phyloP scores from a whole-genome alignment of 2,797 vertebrate species.

The Crocidura indochinensis region DNA sequence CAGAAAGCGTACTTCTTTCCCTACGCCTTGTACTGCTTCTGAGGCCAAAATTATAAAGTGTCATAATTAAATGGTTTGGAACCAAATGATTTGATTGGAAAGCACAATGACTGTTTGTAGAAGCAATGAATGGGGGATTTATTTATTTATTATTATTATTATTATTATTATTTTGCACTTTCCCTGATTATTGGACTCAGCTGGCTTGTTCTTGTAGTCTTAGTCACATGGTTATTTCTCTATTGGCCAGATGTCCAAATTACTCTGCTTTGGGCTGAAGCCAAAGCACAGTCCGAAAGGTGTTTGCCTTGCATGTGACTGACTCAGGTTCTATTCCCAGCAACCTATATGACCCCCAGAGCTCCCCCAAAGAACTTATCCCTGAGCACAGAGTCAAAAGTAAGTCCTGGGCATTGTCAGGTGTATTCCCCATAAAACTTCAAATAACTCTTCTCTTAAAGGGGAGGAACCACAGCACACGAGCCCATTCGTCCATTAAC shows the following conservation, averaged over 20 bases:
- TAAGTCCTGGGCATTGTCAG: no score
- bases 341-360: no score
- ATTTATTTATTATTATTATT: no score
- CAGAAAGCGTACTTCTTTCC: slow-evolving; percentile 20
- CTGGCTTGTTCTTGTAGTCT: neutral
- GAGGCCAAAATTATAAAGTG: slow-evolving; percentile 70
- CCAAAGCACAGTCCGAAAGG: no score
- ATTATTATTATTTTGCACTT: neutral
- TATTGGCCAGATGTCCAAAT: neutral
- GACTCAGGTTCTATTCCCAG: no score
- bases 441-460: neutral
- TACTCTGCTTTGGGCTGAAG: neutral
- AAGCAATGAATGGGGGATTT: slow-evolving; percentile 23
- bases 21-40: slow-evolving; percentile 55
- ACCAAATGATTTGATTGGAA: slow-evolving; percentile 68
- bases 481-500: neutral
- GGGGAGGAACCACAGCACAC: neutral
- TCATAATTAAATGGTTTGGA: slow-evolving; percentile 67
- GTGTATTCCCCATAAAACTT: no score
- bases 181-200: slow-evolving; percentile 3
- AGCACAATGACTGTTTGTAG: slow-evolving; percentile 69
- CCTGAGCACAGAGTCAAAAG: no score
- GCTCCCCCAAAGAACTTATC: no score
- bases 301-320: no score
- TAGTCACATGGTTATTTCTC: neutral